Percentiles rank a stretch among this genome's conserved stretches.
Evolutionary conservation across 2,113 vertebrate species (phyloP).

Genomic region (Eonycteris spelaea): DNA sequence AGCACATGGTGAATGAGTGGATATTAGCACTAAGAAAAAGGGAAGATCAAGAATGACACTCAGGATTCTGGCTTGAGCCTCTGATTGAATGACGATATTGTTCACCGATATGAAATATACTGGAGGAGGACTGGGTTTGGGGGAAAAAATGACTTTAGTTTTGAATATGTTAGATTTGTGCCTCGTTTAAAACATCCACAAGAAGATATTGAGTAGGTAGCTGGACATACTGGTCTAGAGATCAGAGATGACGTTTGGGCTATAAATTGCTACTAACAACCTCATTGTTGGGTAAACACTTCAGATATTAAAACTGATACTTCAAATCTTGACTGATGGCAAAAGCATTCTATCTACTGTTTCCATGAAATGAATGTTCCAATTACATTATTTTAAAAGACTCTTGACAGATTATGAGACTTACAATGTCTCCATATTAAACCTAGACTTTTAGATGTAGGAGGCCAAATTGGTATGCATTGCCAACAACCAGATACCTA

Average conservation of each 20-base stretch:
- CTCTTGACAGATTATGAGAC: neutral
- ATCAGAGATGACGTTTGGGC: neutral
- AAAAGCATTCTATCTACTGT: neutral
- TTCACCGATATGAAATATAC: neutral
- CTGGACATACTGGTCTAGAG: neutral
- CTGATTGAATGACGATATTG: neutral
- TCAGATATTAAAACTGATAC: neutral
- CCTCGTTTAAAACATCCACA: neutral
- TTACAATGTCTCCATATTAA: neutral
- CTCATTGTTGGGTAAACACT: neutral
- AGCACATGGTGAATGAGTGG: neutral
- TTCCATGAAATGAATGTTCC: neutral
- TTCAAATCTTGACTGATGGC: neutral
- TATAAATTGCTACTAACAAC: neutral
- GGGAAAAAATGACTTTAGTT: neutral
- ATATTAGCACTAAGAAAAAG: neutral
- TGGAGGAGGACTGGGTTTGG: neutral
- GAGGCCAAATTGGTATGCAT: neutral
- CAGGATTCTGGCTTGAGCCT: neutral
- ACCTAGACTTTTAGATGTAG: neutral
- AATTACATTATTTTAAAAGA: slow-evolving; percentile 13
- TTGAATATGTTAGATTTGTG: neutral
- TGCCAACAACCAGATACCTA: neutral
- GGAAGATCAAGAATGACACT: neutral
- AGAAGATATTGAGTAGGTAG: neutral